phyloP scores from a whole-genome alignment of 2,888 invertebrate species.

The Tigriopus californicus region DNA sequence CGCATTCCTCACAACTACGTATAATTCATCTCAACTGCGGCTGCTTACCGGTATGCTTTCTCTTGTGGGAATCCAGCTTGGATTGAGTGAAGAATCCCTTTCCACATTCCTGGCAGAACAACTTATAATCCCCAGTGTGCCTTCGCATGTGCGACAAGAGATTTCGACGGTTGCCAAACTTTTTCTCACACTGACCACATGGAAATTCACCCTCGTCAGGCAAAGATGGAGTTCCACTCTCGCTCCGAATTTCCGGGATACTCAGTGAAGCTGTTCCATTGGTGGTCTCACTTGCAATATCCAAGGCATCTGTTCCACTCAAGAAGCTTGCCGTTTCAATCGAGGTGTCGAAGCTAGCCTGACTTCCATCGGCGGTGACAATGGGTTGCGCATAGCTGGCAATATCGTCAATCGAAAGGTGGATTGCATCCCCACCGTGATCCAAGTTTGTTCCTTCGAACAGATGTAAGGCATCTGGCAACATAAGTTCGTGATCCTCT shows the following conservation, averaged over 20 bases:
- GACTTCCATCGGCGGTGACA: not conserved
- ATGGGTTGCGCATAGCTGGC: constrained; percentile 1
- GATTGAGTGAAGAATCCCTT: constrained; percentile 16
- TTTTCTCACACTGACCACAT: constrained; percentile 14
- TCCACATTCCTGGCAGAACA: constrained; percentile 15
- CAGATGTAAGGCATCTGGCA: constrained; percentile 1
- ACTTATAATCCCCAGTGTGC: constrained; percentile 15
- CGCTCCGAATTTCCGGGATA: not conserved
- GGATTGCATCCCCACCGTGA: constrained; percentile 4
- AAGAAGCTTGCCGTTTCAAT: not conserved
- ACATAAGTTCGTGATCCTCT: constrained; percentile 10
- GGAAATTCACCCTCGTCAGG: constrained; percentile 16
- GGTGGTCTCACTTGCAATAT: constrained; percentile 1
- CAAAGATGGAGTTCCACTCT: constrained; percentile 6
- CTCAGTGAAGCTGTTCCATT: not conserved
- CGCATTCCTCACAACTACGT: not conserved
- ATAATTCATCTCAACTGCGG: not conserved
- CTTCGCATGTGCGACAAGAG: constrained; percentile 14
- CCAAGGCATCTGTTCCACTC: constrained; percentile 8
- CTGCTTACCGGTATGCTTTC: constrained; percentile 14
- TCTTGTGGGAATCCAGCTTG: constrained; percentile 13
- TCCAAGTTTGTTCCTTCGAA: constrained; percentile 7
- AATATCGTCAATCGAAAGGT: constrained; percentile 10
- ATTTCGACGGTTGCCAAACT: constrained; percentile 14
- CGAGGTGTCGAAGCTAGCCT: constrained; percentile 10